Evolutionary conservation across 2,888 invertebrate genomes (phyloP).

Genomic region (Lingula anatina): DNA sequence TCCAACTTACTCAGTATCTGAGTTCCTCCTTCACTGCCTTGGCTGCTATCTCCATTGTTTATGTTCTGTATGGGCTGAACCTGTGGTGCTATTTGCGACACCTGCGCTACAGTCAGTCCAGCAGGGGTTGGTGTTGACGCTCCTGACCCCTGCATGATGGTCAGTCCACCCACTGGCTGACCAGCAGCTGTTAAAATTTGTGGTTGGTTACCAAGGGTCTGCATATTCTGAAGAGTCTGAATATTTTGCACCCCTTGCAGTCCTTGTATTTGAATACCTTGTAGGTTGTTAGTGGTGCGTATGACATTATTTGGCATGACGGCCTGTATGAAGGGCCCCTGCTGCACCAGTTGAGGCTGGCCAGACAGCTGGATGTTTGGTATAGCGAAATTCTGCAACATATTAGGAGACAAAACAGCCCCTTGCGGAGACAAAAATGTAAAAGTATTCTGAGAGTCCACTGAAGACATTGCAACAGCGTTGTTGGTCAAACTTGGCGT

Average conservation of each 20-base stretch:
- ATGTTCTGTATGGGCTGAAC: too few species aligned
- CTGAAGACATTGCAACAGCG: not conserved
- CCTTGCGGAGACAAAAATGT: not conserved
- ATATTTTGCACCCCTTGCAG: constrained; percentile 28
- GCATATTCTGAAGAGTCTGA: constrained; percentile 25
- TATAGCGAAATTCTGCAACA: too few species aligned
- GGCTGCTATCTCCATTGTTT: too few species aligned
- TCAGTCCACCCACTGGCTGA: too few species aligned
- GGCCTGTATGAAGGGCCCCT: not conserved
- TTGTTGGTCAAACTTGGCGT: too few species aligned
- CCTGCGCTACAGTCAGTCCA: constrained; percentile 1
- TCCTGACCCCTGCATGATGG: too few species aligned
- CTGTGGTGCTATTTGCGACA: constrained; percentile 4
- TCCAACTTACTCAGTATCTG: too few species aligned
- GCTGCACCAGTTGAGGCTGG: not conserved
- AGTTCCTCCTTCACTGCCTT: too few species aligned
- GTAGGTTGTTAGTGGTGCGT: constrained; percentile 10
- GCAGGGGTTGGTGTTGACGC: constrained; percentile 14
- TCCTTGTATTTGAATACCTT: constrained; percentile 34
- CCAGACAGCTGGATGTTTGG: not conserved
- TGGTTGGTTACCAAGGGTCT: constrained; percentile 17
- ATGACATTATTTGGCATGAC: not conserved
- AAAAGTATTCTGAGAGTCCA: not conserved
- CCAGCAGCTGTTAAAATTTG: constrained; percentile 7
- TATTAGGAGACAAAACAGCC: not conserved